Evolutionary conservation across 2,113 vertebrate species (phyloP).

Genomic region (Egretta garzetta): DNA sequence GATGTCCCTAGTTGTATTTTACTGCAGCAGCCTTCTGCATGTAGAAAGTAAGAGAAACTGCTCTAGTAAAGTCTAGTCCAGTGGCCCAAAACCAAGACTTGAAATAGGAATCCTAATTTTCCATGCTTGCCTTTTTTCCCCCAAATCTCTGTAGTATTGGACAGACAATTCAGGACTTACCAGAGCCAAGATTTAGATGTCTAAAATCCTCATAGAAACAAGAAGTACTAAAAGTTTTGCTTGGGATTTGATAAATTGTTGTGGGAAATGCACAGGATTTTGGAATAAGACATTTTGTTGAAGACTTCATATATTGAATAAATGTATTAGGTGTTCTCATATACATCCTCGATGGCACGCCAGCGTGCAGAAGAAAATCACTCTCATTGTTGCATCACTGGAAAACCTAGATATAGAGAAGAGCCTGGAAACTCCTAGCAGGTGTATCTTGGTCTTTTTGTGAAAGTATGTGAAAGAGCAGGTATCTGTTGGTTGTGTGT

Average conservation of each 20-base stretch:
- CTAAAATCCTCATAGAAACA: neutral
- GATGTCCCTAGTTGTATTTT: neutral
- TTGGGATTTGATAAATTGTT: neutral
- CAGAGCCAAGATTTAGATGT: neutral
- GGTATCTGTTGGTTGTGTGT: neutral
- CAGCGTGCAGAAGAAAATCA: neutral
- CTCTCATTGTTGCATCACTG: neutral
- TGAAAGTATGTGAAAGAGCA: neutral
- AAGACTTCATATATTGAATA: neutral
- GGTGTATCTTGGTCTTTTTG: neutral
- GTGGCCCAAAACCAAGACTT: neutral
- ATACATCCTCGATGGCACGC: neutral
- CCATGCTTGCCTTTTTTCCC: neutral
- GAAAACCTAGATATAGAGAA: neutral
- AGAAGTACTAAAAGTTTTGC: neutral
- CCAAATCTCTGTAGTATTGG: neutral
- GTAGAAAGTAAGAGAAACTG: neutral
- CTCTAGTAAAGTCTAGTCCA: neutral
- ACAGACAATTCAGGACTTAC: neutral
- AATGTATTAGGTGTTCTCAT: neutral
- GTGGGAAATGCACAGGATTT: neutral
- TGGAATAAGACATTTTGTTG: neutral
- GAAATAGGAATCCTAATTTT: neutral
- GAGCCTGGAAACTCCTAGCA: neutral
- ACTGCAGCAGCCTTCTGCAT: neutral